Evolutionary conservation across 2,888 invertebrate genomes (phyloP), one percentile per base, ranked within the genome.

Genomic region (Eremobia ochroleuca): DNA sequence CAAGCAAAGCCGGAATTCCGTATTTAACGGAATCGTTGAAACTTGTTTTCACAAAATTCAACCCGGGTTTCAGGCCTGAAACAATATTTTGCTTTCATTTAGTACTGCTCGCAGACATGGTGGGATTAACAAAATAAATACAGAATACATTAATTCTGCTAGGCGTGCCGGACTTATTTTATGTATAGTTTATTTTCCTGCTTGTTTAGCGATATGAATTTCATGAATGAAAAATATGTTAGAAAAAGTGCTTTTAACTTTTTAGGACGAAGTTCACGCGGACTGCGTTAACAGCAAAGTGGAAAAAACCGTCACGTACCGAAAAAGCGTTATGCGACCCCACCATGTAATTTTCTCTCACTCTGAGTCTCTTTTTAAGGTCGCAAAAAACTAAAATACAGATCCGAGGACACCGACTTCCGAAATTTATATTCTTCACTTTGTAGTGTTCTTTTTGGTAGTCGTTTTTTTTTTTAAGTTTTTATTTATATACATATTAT

Each of bases 21-120:
- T 72, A 76, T 79, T 77, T 61, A 73, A 40, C 55, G 15, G 46
- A 87, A 77, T 78, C 73, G 70, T 58, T 74, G 72, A 40, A 83
- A 85, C 72, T 83, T 91, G 82, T 90, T 90, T 88, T 87, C 82
- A 76, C 76, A 80, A 85, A 90, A 88, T 85, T 85, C 79, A 72
- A 55, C 61, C 68, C 62, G 68, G 73, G 59, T 71, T 68, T 70
- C 70, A 71, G 43, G 80, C 87, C 88, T 89, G 87, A 88, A 91
- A 89, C 83, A 91, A 92, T 92, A 90, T 92, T 92, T 89, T 91
- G 89, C 89, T 92, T 91, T 87, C 88, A 92, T 92, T 89, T 86
- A 58, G 62, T 80, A 83, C 79, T 78, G 73, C 84, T 79, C 77
- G 68, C 82, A 82, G 81, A 84, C 76, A 80, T 76, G 81, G 80